These are phyloP conservation scores for Cygnus olor DNA, from an alignment of 2,797 vertebrate genomes.

Conservation along the genomic window DNA sequence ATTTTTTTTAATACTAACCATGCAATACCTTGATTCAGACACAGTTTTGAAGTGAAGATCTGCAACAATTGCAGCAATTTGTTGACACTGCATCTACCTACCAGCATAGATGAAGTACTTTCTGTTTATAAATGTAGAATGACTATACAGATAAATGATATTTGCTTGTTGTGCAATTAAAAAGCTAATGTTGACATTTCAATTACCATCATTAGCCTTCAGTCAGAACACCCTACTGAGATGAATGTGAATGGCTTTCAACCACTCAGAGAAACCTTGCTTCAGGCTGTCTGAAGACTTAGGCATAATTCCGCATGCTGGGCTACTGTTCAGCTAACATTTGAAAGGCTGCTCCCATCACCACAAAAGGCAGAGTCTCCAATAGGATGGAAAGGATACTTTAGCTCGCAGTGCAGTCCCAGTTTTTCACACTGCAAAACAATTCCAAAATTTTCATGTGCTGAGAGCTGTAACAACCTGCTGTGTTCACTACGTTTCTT, in stretches of 20 bases:
- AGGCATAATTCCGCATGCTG: neutral
- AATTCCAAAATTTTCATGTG: neutral
- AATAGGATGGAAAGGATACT: neutral
- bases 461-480: neutral
- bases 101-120: neutral
- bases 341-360: neutral
- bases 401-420: neutral
- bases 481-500: neutral
- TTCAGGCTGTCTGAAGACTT: neutral
- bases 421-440: neutral
- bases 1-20: neutral
- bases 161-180: conserved; percentile 40
- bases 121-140: neutral
- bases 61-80: neutral
- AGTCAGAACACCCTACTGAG: neutral
- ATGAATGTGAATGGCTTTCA: neutral
- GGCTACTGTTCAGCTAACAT: neutral
- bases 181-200: neutral
- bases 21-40: neutral
- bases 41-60: neutral
- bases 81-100: neutral
- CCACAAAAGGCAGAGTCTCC: neutral
- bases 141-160: neutral
- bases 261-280: neutral
- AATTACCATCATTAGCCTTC: conserved; percentile 30